phyloP scores from a whole-genome alignment of 2,797 vertebrate species.

The Toxotes lorentzi region DNA sequence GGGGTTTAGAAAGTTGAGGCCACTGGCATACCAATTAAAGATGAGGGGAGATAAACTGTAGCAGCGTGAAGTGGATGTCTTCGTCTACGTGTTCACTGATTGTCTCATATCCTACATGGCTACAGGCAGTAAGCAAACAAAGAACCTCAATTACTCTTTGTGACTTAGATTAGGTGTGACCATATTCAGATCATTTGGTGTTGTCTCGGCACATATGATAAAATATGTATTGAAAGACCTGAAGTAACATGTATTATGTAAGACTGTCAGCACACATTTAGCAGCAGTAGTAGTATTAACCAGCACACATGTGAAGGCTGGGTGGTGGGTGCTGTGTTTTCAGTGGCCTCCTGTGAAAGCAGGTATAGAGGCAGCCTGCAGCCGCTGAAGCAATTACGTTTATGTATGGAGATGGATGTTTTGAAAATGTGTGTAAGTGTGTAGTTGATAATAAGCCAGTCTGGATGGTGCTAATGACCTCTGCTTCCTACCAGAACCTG shows the following conservation, averaged over 20 bases:
- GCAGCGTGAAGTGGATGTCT: constrained; percentile 17
- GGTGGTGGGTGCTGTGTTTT: neutral
- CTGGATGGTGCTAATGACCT: neutral
- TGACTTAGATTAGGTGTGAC: neutral
- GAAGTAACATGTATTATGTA: neutral
- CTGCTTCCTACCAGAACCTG: neutral
- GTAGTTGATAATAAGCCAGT: neutral
- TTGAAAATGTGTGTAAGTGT: neutral
- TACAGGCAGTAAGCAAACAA: constrained; percentile 20
- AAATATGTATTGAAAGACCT: neutral
- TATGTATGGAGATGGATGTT: constrained; percentile 4
- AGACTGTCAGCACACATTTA: neutral
- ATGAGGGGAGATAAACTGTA: constrained; percentile 29
- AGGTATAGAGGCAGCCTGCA: neutral
- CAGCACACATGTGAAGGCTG: neutral
- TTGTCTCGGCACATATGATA: neutral
- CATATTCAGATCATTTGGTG: neutral
- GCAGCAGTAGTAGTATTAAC: neutral
- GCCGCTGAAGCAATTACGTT: neutral
- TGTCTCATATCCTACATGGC: constrained; percentile 14
- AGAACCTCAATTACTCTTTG: constrained; percentile 14
- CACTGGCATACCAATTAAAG: constrained; percentile 38
- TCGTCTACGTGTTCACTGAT: constrained; percentile 6
- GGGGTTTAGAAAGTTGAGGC: constrained; percentile 20
- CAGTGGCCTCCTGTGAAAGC: neutral